A percentile compares a stretch with the other conserved stretches of the same genome.
Evolutionary conservation across 2,888 invertebrate species (phyloP).

Genomic region (Augiades crinisus): DNA sequence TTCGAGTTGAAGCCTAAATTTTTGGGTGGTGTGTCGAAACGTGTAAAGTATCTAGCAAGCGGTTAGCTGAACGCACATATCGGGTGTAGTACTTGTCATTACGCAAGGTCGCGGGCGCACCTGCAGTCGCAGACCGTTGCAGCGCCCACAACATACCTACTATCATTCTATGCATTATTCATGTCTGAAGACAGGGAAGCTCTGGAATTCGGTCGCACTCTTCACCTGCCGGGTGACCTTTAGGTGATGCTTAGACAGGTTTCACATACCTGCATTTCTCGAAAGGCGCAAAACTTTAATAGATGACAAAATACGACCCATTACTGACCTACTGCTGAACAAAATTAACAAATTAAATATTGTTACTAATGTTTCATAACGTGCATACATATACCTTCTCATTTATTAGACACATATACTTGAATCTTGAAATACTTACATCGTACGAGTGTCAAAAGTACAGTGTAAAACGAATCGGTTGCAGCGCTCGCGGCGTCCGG

Average conservation of each 20-base stretch:
- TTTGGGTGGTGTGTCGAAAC: conserved; percentile 26
- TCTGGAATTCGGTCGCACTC: conserved; percentile 42
- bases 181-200: conserved; percentile 46
- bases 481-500: conserved; percentile 60
- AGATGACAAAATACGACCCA: too few relatives aligned
- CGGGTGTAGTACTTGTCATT: conserved; percentile 52
- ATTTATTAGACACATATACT: too few relatives aligned
- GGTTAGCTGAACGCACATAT: conserved; percentile 43
- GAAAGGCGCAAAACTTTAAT: too few relatives aligned
- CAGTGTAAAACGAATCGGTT: conserved; percentile 47
- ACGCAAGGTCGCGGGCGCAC: conserved; percentile 73
- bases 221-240: conserved; percentile 46
- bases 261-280: too few relatives aligned
- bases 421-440: too few relatives aligned
- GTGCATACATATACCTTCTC: too few relatives aligned
- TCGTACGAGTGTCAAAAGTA: conserved; percentile 40
- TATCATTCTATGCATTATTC: conserved; percentile 50
- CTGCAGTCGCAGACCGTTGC: conserved; percentile 58
- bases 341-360: too few relatives aligned
- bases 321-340: too few relatives aligned
- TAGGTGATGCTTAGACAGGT: conserved; percentile 3
- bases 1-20: conserved; percentile 4
- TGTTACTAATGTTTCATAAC: too few relatives aligned
- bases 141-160: conserved; percentile 51
- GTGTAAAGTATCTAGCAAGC: conserved; percentile 65